These are phyloP conservation scores for Phymanthus crucifer DNA, from an alignment of 92 coral and sea anemone species.

Conservation along the genomic window DNA sequence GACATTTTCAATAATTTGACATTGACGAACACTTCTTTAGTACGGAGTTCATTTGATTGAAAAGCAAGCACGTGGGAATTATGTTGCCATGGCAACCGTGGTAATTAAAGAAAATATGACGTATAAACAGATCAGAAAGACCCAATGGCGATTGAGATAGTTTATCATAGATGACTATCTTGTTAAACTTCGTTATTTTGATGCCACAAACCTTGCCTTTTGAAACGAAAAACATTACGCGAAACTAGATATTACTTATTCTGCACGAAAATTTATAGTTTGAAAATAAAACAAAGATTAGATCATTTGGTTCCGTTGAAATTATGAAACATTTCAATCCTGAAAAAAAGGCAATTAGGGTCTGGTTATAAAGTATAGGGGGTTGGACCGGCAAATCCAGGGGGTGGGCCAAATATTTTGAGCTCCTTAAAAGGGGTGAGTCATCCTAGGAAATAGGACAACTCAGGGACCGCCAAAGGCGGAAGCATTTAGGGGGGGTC, in stretches of 20 bases:
- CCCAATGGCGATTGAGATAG: slow-evolving; percentile 8
- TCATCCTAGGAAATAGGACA: too few species aligned
- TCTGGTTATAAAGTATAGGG: too few species aligned
- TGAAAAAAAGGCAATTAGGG: too few species aligned
- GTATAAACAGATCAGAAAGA: slow-evolving; percentile 14
- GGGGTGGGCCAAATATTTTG: too few species aligned
- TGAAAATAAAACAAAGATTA: background rate
- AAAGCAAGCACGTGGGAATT: slow-evolving; percentile 34
- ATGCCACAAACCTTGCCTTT: background rate
- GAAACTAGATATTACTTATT: background rate
- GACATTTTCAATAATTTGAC: background rate
- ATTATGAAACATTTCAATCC: too few species aligned
- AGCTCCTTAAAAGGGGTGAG: too few species aligned
- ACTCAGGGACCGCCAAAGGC: too few species aligned
- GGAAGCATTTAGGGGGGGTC: too few species aligned
- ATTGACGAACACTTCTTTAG: background rate
- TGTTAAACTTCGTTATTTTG: background rate
- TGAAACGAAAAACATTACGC: background rate
- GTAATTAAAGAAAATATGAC: slow-evolving; percentile 15
- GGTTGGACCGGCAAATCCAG: too few species aligned
- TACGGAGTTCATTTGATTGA: slow-evolving; percentile 20
- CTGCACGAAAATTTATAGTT: background rate
- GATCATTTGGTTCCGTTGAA: too few species aligned
- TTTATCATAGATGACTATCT: slow-evolving; percentile 4
- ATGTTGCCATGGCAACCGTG: slow-evolving; percentile 23